phyloP scores from a whole-genome alignment of 35 echinoderm and acorn worm species.

The Amphiura filiformis region DNA sequence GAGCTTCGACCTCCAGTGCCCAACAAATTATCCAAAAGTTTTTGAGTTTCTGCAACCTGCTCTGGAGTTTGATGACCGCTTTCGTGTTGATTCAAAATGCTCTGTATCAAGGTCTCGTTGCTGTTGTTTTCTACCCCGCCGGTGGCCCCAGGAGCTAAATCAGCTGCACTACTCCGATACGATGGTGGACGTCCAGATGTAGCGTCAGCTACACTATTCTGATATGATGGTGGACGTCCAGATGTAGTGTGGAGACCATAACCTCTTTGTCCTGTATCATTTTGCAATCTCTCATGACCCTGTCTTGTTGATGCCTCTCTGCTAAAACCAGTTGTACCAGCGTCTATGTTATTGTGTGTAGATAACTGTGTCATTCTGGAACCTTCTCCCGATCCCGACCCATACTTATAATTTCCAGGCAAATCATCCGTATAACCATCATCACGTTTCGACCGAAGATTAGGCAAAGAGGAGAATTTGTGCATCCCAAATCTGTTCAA shows the following conservation, averaged over 20 bases:
- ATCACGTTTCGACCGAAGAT: background rate
- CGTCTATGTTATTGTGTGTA: no score
- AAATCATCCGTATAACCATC: background rate
- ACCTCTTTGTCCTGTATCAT: background rate
- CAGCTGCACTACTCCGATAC: background rate
- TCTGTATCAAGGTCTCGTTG: background rate
- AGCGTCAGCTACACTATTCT: background rate
- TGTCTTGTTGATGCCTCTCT: no score
- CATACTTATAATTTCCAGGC: background rate
- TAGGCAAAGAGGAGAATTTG: background rate
- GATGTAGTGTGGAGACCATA: background rate
- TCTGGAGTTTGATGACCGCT: background rate
- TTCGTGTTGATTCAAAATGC: background rate
- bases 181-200: background rate
- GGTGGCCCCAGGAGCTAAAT: background rate
- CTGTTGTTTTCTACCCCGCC: background rate
- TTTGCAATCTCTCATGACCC: background rate
- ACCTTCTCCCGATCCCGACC: background rate
- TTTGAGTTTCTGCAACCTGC: conserved; percentile 27
- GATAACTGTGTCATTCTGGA: no score
- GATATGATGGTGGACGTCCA: background rate
- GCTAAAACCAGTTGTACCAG: no score
- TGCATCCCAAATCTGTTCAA: background rate
- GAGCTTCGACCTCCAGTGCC: background rate
- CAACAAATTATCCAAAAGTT: conserved; percentile 11